Conservation (phyloP, 2,113 vertebrate species). For the Chrysemys picta region DNA sequence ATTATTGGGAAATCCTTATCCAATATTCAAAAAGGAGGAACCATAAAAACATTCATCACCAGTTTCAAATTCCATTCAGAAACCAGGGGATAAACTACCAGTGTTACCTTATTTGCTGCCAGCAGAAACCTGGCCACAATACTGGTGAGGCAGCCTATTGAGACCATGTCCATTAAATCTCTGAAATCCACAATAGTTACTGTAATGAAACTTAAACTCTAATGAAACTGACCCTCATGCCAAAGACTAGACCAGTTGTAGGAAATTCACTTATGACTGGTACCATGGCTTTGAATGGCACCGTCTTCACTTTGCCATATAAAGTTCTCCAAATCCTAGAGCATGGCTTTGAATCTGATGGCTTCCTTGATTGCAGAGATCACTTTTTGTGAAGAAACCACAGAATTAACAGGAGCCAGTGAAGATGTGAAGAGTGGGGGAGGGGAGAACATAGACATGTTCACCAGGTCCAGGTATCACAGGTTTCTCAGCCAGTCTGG, state of each 20-base stretch:
- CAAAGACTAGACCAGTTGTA: not conserved
- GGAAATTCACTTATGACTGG: not conserved
- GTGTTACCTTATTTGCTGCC: not conserved
- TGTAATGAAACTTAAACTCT: not conserved
- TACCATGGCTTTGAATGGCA: not conserved
- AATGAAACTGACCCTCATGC: not conserved
- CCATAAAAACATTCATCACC: not conserved
- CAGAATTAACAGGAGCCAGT: not conserved
- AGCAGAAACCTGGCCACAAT: not conserved
- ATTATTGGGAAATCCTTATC: not conserved
- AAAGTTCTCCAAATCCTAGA: not conserved
- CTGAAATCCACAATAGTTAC: not conserved
- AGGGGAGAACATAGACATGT: not conserved
- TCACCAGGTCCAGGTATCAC: not conserved
- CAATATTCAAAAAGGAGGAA: not conserved
- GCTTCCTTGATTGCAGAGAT: not conserved
- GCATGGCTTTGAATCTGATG: not conserved
- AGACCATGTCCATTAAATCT: not conserved
- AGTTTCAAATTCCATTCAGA: not conserved
- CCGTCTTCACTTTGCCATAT: not conserved
- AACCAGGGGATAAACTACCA: not conserved
- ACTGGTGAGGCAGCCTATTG: not conserved
- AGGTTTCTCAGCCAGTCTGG: not conserved
- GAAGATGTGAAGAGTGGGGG: not conserved
- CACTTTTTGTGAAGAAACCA: not conserved